phyloP scores from a whole-genome alignment of 2,113 vertebrate species.

The Cichladusa arquata region DNA sequence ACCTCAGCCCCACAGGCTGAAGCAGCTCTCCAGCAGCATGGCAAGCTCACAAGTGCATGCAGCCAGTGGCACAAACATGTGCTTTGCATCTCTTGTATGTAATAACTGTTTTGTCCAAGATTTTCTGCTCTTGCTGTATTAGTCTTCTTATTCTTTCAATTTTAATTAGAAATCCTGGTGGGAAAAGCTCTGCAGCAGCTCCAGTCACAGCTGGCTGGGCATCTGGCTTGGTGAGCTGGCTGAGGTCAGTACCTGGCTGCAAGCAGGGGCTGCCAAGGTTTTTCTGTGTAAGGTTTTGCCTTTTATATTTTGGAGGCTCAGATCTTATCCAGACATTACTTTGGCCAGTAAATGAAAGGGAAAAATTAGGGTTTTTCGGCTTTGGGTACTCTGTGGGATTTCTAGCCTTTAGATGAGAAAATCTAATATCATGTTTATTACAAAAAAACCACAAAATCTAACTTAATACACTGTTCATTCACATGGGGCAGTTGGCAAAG shows the following conservation, averaged over 20 bases:
- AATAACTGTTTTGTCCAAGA: fast-evolving
- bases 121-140: background rate
- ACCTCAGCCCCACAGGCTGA: background rate
- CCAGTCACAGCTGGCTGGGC: background rate
- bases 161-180: background rate
- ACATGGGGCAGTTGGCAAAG: fast-evolving
- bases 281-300: background rate
- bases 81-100: background rate
- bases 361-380: background rate
- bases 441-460: background rate
- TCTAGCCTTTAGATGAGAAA: background rate
- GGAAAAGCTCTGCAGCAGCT: background rate
- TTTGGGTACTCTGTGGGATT: background rate
- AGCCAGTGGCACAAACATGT: fast-evolving
- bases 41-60: background rate
- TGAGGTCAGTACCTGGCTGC: background rate
- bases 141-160: background rate
- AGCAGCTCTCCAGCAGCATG: background rate
- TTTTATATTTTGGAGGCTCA: background rate
- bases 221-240: background rate
- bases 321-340: background rate
- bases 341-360: background rate
- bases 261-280: background rate
- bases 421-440: background rate
- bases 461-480: background rate